Conservation (phyloP, 2,113 vertebrate genomes). For the Sebastes fasciatus region DNA sequence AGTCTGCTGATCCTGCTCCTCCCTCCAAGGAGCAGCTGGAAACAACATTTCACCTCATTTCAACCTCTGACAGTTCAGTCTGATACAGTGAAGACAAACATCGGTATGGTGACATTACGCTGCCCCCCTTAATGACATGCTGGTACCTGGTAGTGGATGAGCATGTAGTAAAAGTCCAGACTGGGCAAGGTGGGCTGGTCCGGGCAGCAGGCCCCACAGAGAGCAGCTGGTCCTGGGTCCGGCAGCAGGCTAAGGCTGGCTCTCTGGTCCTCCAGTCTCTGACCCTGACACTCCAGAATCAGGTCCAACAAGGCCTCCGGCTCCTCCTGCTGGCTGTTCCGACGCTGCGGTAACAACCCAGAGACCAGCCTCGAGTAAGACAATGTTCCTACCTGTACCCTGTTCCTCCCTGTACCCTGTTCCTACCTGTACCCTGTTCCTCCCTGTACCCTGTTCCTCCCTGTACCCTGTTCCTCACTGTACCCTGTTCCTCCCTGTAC, state of each 20-base stretch:
- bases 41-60: neutral
- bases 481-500: too few species aligned
- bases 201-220: constrained; percentile 55
- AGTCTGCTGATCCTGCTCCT: too few species aligned
- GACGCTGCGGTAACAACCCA: constrained; percentile 29
- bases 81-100: neutral
- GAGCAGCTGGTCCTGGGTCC: constrained; percentile 37
- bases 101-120: neutral
- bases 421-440: too few species aligned
- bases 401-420: too few species aligned
- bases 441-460: too few species aligned
- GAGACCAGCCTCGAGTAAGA: neutral
- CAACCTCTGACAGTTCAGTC: neutral
- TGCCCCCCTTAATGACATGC: neutral
- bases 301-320: constrained; percentile 65
- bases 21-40: too few species aligned
- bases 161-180: constrained; percentile 67
- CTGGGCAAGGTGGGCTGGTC: constrained; percentile 8
- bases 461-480: too few species aligned
- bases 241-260: constrained; percentile 63
- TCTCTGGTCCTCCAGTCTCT: constrained; percentile 71
- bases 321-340: constrained; percentile 53
- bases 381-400: too few species aligned
- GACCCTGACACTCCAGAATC: constrained; percentile 65
- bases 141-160: constrained; percentile 68